Base-by-base conservation (phyloP, 2,888 invertebrate genomes). In the Drosophila falleni region DNA sequence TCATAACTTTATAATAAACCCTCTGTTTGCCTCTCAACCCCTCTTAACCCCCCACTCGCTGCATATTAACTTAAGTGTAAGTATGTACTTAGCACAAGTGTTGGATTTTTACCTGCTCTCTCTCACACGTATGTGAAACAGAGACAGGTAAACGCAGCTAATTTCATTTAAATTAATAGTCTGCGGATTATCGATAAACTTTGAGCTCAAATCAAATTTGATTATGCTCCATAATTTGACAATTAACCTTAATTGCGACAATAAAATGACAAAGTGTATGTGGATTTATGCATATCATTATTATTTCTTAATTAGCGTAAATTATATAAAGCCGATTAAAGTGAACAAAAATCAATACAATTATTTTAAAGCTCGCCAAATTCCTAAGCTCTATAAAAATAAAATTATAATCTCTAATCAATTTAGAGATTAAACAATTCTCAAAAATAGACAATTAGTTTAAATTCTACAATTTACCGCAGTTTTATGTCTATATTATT, bases 1-100 rank as follows among this genome's bases (percentile, higher is more conserved):
- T 84, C 78, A 78, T 78, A 68, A 80, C 73, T 80, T 71, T 67
- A 74, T 65, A 78, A 78, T 74, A 74, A 81, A 81, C 47, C 26
- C n/a, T 23, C 23, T 23, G 3, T 23, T 1, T 1, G 3, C 23
- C 19, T 13, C 23, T 26, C 15, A 33, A 42, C n/a, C 10, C 1
- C 41, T 11, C 39, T 33, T 15, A n/a, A n/a, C 49, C 39, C 58
- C 44, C 50, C 19, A 39, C 37, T 51, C 13, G 26, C 19, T 11
- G 15, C 41, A 44, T 42, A 58, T 61, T 59, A 62, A 46, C 54
- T 49, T 54, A 63, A 75, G 59, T 69, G 42, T 54, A 59, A 51
- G 62, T 56, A 55, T 47, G 59, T 49, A 49, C 80, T 63, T 68
- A 55, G 47, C 11, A 60, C 42, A 60, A 47, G 37, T 41, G 39